Conservation (phyloP, 1,140 invertebrate species). For the Mesaphorura yosii region DNA sequence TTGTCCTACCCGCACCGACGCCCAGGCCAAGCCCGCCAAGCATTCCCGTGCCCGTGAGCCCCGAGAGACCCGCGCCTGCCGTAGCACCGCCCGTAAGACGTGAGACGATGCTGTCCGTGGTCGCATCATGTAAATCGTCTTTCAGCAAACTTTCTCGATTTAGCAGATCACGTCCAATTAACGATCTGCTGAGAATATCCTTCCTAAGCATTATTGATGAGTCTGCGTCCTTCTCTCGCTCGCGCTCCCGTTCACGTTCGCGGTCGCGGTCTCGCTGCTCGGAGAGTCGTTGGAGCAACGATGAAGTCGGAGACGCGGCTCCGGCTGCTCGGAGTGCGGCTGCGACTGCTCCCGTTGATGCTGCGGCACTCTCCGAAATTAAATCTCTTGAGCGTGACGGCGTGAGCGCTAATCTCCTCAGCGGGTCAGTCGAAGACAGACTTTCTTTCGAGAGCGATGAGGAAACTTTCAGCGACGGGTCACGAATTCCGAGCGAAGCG, state of each 20-base stretch:
- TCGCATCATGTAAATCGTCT: slow-evolving; percentile 10
- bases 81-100: not conserved
- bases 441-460: slow-evolving; percentile 36
- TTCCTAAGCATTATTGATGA: slow-evolving; percentile 17
- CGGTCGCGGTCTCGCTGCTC: slow-evolving; percentile 16
- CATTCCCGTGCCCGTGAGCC: not conserved
- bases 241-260: slow-evolving; percentile 8
- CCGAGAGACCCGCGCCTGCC: not conserved
- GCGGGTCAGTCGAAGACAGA: slow-evolving; percentile 21
- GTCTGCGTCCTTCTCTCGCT: not conserved
- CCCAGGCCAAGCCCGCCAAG: not conserved
- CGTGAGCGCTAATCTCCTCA: slow-evolving; percentile 28
- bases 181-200: slow-evolving; percentile 25
- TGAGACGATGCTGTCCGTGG: not conserved
- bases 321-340: slow-evolving; percentile 12
- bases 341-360: slow-evolving; percentile 4
- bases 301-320: slow-evolving; percentile 22
- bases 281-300: slow-evolving; percentile 23
- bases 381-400: slow-evolving; percentile 30
- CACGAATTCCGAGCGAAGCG: slow-evolving; percentile 39
- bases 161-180: slow-evolving; percentile 21
- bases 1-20: too few relatives aligned
- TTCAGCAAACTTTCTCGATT: slow-evolving; percentile 11
- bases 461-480: slow-evolving; percentile 33
- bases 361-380: slow-evolving; percentile 21